These are phyloP conservation scores for Micronycteris hirsuta DNA, from an alignment of 2,113 vertebrate species.

Conservation along the genomic window DNA sequence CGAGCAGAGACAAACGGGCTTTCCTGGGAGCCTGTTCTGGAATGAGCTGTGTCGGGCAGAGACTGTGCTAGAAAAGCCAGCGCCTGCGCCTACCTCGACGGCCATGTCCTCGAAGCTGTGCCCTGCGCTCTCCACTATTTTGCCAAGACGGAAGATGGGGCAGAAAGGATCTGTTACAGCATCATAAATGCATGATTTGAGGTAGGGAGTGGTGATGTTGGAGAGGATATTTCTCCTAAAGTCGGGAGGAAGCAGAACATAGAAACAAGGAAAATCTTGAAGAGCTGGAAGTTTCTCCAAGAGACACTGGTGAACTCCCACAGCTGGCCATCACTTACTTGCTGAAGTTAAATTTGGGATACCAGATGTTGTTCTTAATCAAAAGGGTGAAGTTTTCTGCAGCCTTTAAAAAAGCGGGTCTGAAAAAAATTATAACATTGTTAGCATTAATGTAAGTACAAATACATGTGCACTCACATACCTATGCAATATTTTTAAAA, in stretches of 20 bases:
- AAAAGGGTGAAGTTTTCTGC: conserved; percentile 94
- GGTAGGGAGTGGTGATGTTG: conserved; percentile 82
- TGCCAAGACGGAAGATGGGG: conserved; percentile 89
- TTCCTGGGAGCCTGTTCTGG: fast-evolving
- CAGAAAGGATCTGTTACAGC: conserved; percentile 85
- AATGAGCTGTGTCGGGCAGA: fast-evolving
- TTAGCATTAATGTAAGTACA: not conserved
- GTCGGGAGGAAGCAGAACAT: not conserved
- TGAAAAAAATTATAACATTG: conserved; percentile 64
- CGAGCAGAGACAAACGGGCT: not conserved
- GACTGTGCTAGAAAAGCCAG: not conserved
- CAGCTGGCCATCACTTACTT: conserved; percentile 78
- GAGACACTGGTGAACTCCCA: not conserved
- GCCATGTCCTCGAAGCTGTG: conserved; percentile 91
- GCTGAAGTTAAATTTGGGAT: conserved; percentile 91
- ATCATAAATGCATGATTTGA: conserved; percentile 85
- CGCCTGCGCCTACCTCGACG: conserved; percentile 78
- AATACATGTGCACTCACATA: not conserved
- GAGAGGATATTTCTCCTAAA: conserved; percentile 88
- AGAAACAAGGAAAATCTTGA: not conserved
- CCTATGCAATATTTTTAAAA: not conserved
- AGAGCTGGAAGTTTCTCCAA: not conserved
- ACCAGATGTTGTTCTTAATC: conserved; percentile 93
- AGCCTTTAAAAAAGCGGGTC: conserved; percentile 83
- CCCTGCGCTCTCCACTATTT: conserved; percentile 82